phyloP scores from a whole-genome alignment of 2,888 invertebrate genomes.

The Seira musarum region DNA sequence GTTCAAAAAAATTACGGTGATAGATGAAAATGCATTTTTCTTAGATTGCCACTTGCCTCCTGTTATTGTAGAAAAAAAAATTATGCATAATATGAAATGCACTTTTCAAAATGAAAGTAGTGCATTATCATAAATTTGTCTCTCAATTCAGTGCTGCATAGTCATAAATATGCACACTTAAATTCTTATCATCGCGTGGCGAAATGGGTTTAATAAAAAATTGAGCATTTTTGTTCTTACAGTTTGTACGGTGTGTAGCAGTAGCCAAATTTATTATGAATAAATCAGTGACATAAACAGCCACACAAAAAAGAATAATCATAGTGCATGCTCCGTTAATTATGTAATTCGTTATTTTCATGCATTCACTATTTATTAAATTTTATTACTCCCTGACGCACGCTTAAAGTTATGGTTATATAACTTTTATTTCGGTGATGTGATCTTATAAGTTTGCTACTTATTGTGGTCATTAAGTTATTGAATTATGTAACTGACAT shows the following conservation, averaged over 20 bases:
- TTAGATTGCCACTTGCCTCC: not conserved
- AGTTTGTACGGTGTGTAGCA: no score
- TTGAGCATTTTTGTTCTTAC: not conserved
- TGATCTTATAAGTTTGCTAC: not conserved
- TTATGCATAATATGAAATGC: conserved; percentile 2
- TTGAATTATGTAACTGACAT: no score
- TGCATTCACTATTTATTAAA: not conserved
- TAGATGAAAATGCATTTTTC: not conserved
- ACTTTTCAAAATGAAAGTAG: not conserved
- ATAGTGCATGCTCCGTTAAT: conserved; percentile 53
- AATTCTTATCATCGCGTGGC: no score
- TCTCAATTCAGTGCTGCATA: no score
- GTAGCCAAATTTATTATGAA: not conserved
- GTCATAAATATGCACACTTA: no score
- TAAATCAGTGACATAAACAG: conserved; percentile 46
- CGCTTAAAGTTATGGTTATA: conserved; percentile 29
- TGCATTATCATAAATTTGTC: conserved; percentile 2
- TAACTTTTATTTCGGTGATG: conserved; percentile 33
- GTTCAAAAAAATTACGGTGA: not conserved
- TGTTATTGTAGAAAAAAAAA: not conserved
- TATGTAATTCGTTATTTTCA: conserved; percentile 17
- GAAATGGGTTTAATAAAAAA: no score
- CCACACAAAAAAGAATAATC: conserved; percentile 26
- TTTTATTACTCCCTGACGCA: not conserved
- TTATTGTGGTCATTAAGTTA: no score